Base-by-base conservation (phyloP, 2,113 vertebrate genomes). In the Anoplopoma fimbria region DNA sequence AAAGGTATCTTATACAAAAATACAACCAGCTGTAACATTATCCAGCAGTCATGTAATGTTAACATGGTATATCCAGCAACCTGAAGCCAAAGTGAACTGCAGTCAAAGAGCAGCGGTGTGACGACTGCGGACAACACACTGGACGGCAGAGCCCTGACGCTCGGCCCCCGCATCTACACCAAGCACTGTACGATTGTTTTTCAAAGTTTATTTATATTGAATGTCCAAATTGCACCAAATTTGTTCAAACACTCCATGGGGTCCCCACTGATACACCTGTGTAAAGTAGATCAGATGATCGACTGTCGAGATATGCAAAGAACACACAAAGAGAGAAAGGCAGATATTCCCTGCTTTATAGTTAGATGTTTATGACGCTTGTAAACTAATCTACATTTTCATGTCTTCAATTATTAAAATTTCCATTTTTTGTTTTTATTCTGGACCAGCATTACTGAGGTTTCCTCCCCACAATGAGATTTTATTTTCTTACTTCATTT, bases 401-500 rank as follows among this genome's bases (percentile, higher is more conserved):
- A 71, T 69, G 9, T 23, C n/a, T 58, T 67, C 4, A 5, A 2
- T 57, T 57, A 63, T 27, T 27, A 55, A 27, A 27, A 17, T 17
- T 27, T 49, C 14, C 25, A 4, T 17, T n/a, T n/a, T n/a, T n/a
- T n/a, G n/a, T n/a, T n/a, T n/a, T n/a, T n/a, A n/a, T n/a, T n/a
- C n/a, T n/a, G n/a, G n/a, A 7, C 36, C n/a, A 47, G 9, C 14
- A 21, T 67, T 2, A 4, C 6, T 57, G 23, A 64, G 36, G 29
- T 83, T 87, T 85, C 79, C 82, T 33, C 60, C 42, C 73, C 42
- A 77, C 74, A 65, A 75, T 67, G 62, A 84, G 82, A 84, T 87
- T 85, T 84, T 82, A 61, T 68, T 23, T 69, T 87, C 64, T 88
- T 38, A 17, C 42, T 78, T 57, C 62, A 83, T 90, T 86, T 79